Conservation (phyloP, 2,113 vertebrate species). For the Tychaedon coryphoeus region DNA sequence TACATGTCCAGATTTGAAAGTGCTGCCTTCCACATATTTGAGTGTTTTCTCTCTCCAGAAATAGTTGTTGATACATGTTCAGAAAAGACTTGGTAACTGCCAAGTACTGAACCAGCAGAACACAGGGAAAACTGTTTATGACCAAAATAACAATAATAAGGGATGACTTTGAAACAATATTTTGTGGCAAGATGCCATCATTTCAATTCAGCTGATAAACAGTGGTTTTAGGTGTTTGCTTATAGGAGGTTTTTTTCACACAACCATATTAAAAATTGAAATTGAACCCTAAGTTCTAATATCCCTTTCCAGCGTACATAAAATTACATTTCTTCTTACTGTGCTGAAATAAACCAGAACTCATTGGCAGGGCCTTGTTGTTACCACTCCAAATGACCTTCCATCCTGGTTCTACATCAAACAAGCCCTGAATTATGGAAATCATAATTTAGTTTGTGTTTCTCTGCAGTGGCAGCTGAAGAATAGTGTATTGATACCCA, state of each 20-base stretch:
- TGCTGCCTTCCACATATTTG: neutral
- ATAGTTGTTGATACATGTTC: neutral
- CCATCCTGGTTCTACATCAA: neutral
- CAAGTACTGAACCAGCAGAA: neutral
- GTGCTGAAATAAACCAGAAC: neutral
- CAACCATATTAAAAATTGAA: neutral
- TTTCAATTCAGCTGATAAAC: neutral
- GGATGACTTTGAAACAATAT: neutral
- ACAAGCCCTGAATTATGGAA: neutral
- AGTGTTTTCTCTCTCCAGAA: neutral
- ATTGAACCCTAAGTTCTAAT: neutral
- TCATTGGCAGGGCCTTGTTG: neutral
- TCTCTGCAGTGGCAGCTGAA: neutral
- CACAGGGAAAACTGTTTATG: neutral
- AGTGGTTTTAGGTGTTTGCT: neutral
- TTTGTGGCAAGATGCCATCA: neutral
- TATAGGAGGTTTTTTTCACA: neutral
- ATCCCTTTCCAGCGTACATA: neutral
- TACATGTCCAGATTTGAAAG: neutral
- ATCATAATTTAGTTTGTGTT: neutral
- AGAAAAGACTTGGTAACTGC: neutral
- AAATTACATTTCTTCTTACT: neutral
- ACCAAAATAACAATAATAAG: neutral
- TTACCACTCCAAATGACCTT: neutral
- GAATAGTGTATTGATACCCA: neutral